Evolutionary conservation across 2,113 vertebrate genomes (phyloP).

Genomic region (Polypterus senegalus): DNA sequence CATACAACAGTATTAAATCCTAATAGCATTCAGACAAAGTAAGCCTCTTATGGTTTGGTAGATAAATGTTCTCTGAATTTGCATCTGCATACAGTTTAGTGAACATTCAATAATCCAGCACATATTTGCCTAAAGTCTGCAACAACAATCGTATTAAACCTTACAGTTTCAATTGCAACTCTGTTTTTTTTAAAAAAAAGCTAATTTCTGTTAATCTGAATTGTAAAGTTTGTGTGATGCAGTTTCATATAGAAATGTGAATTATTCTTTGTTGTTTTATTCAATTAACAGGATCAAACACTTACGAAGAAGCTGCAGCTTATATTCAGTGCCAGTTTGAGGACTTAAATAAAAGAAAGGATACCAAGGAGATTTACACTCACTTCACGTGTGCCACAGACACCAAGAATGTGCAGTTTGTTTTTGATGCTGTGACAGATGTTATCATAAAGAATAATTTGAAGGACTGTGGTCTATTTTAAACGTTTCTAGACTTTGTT

Average conservation of each 20-base stretch:
- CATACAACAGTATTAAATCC: no score
- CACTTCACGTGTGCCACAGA: conserved; percentile 70
- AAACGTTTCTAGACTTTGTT: conserved; percentile 30
- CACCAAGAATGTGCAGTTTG: conserved; percentile 72
- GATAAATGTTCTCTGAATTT: no score
- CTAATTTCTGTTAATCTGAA: not conserved
- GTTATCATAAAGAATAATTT: conserved; percentile 75
- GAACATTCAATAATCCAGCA: no score
- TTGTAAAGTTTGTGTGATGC: not conserved
- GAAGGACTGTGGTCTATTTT: conserved; percentile 71
- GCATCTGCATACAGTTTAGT: no score
- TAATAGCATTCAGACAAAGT: no score
- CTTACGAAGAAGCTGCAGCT: conserved; percentile 91
- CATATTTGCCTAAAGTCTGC: no score
- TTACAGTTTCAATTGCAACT: not conserved
- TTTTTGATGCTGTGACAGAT: conserved; percentile 70
- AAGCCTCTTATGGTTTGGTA: no score
- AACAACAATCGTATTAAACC: no score
- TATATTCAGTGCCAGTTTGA: conserved; percentile 97
- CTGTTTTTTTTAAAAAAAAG: no score
- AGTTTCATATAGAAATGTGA: not conserved
- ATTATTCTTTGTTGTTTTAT: conserved; percentile 14
- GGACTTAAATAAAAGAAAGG: conserved; percentile 94
- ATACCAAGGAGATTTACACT: conserved; percentile 73
- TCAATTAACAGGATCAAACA: conserved; percentile 70